Evolutionary conservation across 2,888 invertebrate species (phyloP), one percentile per base, ranked within the genome.

Genomic region (Crematogaster levior): DNA sequence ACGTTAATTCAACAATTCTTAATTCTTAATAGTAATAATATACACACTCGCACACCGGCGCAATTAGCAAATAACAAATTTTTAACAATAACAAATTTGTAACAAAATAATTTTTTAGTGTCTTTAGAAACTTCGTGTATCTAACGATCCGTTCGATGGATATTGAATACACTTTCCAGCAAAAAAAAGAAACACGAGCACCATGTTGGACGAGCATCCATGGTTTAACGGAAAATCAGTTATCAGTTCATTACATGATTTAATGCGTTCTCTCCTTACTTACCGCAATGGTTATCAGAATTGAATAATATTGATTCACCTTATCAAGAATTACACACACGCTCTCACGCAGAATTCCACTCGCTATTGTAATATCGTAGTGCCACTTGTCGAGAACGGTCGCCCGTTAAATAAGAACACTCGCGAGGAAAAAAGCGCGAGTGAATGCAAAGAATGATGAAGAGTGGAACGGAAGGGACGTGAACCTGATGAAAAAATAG

Each of bases 261-360:
- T 40, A 70, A 63, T 51, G 48, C 58, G 30, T 30, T 24, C 68
- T 24, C 34, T 70, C 27, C 24, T 30, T 43, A 30, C 63, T 75
- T 80, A 51, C 18, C 51, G 60, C n/a, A 77, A 77, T 24, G 37
- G 60, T 90, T 90, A 89, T 89, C 90, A 63, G 56, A 63, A 84
- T 84, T 77, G 81, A 63, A 88, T 83, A 90, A 89, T 90, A 89
- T 90, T 89, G 89, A 86, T 90, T 86, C 84, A 56, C 79, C 85
- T 88, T 90, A 90, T 90, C 90, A 43, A 79, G 63, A 63, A 58
- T 21, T 40, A 66, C 65, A 53, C 60, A 43, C 56, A 37, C 70
- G 72, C 37, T 82, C 68, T 81, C 80, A 34, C 65, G 75, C 63
- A 60, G 48, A 83, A 79, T 66, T 56, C 61, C 46, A 60, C 80